Percentiles rank a stretch among this genome's conserved stretches.
Conservation (phyloP, 2,113 vertebrate genomes). For the Rhodinocichla rosea region DNA sequence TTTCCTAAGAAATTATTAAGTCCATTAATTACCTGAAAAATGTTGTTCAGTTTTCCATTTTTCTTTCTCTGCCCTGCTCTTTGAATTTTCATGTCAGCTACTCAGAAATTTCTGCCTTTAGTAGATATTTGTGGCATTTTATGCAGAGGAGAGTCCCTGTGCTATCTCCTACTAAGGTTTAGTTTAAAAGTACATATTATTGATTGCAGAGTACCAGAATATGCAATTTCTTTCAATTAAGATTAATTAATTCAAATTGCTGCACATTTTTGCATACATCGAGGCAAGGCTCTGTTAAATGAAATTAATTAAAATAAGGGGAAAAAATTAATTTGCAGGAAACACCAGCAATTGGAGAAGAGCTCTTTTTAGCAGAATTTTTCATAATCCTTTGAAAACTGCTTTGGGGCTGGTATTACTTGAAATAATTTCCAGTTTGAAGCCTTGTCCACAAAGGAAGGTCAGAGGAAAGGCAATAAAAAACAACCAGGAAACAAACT, state of each 20-base stretch:
- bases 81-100: background rate
- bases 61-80: background rate
- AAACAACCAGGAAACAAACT: background rate
- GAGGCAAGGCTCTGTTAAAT: background rate
- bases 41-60: background rate
- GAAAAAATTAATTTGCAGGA: background rate
- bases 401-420: background rate
- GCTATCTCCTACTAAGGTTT: background rate
- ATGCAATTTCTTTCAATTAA: background rate
- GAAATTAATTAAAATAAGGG: background rate
- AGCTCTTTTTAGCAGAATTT: background rate
- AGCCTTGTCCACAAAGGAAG: background rate
- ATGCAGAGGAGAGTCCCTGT: background rate
- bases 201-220: background rate
- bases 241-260: background rate
- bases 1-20: background rate
- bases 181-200: background rate
- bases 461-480: background rate
- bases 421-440: background rate
- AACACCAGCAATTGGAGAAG: background rate
- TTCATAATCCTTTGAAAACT: background rate
- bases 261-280: background rate
- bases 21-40: background rate
- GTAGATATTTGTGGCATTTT: background rate
- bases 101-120: background rate